Percentiles rank a stretch among this genome's conserved stretches.
phyloP scores from a whole-genome alignment of 64 coral and sea anemone genomes.

The Pachyseris speciosa region DNA sequence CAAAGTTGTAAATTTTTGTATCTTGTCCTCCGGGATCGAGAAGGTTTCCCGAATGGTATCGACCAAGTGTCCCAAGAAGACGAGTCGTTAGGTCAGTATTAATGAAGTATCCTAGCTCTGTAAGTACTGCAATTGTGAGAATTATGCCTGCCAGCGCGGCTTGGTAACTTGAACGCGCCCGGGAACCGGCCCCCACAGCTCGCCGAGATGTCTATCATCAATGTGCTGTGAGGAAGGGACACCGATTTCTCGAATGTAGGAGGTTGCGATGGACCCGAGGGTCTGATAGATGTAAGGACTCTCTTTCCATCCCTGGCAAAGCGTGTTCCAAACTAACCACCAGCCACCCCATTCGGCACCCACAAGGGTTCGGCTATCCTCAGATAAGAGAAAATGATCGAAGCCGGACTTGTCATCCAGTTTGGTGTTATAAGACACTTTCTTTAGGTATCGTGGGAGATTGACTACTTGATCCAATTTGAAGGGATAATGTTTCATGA shows the following conservation, averaged over 20 bases:
- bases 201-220: conserved; percentile 11
- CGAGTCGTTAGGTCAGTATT: background rate
- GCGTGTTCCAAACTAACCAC: background rate
- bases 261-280: background rate
- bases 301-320: background rate
- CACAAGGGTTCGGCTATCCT: background rate
- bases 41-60: background rate
- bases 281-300: conserved; percentile 39
- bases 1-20: background rate
- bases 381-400: conserved; percentile 1
- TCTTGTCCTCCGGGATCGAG: background rate
- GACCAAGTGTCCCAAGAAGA: background rate
- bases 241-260: background rate
- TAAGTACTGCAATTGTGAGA: background rate
- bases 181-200: background rate
- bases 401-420: background rate
- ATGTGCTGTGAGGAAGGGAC: conserved; percentile 2
- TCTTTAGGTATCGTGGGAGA: background rate
- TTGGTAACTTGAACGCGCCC: background rate
- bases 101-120: conserved; percentile 1
- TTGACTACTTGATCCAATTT: background rate
- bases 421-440: background rate
- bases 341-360: conserved; percentile 2
- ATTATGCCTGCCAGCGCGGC: background rate
- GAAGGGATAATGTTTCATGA: background rate